Conservation (phyloP, 2,888 invertebrate genomes). For the Luperina nickerlii region DNA sequence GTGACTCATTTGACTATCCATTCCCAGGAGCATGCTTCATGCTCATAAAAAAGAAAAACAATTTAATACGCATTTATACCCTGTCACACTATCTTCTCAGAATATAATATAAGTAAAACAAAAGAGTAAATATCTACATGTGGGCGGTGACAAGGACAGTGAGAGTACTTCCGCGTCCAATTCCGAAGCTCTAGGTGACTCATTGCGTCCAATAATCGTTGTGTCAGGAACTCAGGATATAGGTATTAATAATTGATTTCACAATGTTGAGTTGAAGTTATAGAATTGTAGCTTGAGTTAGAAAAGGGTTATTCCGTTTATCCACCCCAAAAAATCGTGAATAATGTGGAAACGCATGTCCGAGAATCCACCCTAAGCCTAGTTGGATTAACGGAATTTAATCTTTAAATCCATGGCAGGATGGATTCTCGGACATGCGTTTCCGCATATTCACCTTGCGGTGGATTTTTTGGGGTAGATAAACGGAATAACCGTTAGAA, state of each 20-base stretch:
- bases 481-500: too few species aligned
- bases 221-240: not conserved
- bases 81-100: conserved; percentile 2
- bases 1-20: not conserved
- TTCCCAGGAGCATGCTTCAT: not conserved
- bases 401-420: too few species aligned
- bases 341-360: too few species aligned
- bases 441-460: too few species aligned
- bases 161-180: conserved; percentile 58
- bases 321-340: too few species aligned
- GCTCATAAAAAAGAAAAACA: not conserved
- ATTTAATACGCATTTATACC: not conserved
- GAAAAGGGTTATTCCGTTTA: too few species aligned
- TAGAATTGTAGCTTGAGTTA: not conserved
- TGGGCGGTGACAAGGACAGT: conserved; percentile 49
- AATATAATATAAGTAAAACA: conserved; percentile 34
- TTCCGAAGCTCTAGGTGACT: conserved; percentile 22
- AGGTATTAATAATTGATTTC: not conserved
- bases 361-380: too few species aligned
- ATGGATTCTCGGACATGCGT: too few species aligned
- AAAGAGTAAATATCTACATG: conserved; percentile 3
- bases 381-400: too few species aligned
- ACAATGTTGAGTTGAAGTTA: not conserved
- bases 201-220: conserved; percentile 38
- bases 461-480: too few species aligned